Percentiles rank a stretch among this genome's conserved stretches.
Evolutionary conservation across 2,888 invertebrate species (phyloP).

Genomic region (Drosophila mayaguana): DNA sequence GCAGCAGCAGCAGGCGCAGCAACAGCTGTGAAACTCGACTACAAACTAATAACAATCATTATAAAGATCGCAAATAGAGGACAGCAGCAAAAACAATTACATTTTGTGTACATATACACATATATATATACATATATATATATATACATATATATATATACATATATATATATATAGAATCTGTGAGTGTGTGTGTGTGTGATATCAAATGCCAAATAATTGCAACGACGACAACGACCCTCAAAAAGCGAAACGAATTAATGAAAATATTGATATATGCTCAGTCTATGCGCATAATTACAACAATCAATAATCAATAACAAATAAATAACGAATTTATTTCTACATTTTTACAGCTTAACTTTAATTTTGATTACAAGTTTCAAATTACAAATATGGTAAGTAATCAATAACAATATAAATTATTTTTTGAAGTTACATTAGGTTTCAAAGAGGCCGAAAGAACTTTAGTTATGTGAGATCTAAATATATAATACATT

Average conservation of each 20-base stretch:
- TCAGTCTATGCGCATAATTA: conserved; percentile 36
- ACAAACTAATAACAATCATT: conserved; percentile 54
- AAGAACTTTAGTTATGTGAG: background rate
- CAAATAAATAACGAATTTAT: conserved; percentile 12
- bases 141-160: background rate
- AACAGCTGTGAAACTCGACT: conserved; percentile 39
- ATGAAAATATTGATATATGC: conserved; percentile 19
- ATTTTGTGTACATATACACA: background rate
- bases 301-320: conserved; percentile 44
- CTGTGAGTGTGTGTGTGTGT: conserved; percentile 2
- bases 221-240: conserved; percentile 54
- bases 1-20: conserved; percentile 18
- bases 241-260: conserved; percentile 36
- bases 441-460: background rate
- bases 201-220: conserved; percentile 48
- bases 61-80: conserved; percentile 53
- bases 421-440: background rate
- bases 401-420: conserved; percentile 27
- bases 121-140: background rate
- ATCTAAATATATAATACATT: background rate
- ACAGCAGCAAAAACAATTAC: conserved; percentile 44
- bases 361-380: conserved; percentile 49
- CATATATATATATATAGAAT: background rate
- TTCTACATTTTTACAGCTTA: conserved; percentile 47
- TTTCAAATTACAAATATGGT: conserved; percentile 59